Percentiles rank a stretch among this genome's conserved stretches.
phyloP scores from a whole-genome alignment of 2,797 vertebrate genomes.

The Enteromius radiatus region DNA sequence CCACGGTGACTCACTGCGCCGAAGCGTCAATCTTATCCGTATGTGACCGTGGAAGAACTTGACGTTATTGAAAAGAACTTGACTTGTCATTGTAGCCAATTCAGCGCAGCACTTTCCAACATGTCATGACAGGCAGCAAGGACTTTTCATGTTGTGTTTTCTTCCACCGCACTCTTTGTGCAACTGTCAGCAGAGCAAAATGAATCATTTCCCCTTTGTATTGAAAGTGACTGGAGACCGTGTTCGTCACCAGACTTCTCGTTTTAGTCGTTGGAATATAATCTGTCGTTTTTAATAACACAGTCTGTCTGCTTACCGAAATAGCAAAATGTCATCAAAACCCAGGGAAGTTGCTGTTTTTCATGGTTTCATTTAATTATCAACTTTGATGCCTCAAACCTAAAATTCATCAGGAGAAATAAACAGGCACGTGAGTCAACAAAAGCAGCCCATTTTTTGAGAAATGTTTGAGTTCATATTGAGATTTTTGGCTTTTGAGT shows the following conservation, averaged over 20 bases:
- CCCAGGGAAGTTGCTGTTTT: background rate
- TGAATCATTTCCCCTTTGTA: conserved; percentile 8
- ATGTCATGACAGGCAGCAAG: conserved; percentile 19
- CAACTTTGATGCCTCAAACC: background rate
- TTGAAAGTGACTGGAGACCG: background rate
- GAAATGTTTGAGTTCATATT: background rate
- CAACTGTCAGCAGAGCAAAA: conserved; percentile 9
- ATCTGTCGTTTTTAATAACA: background rate
- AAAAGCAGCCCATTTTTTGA: background rate
- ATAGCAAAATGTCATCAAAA: background rate
- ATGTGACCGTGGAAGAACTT: conserved; percentile 24
- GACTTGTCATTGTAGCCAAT: conserved; percentile 25
- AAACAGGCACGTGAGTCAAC: background rate
- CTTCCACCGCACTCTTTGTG: conserved; percentile 1
- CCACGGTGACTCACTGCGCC: conserved; percentile 25
- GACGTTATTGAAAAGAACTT: conserved; percentile 3
- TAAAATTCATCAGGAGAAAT: background rate
- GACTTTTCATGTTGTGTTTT: background rate
- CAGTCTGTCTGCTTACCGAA: background rate
- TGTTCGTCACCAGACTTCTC: conserved; percentile 8
- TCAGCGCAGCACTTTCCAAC: conserved; percentile 17
- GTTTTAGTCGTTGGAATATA: background rate
- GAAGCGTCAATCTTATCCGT: conserved; percentile 22
- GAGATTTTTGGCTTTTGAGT: background rate
- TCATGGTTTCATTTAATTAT: conserved; percentile 3